Conservation (phyloP, 2,113 vertebrate species). For the Pelodiscus sinensis region DNA sequence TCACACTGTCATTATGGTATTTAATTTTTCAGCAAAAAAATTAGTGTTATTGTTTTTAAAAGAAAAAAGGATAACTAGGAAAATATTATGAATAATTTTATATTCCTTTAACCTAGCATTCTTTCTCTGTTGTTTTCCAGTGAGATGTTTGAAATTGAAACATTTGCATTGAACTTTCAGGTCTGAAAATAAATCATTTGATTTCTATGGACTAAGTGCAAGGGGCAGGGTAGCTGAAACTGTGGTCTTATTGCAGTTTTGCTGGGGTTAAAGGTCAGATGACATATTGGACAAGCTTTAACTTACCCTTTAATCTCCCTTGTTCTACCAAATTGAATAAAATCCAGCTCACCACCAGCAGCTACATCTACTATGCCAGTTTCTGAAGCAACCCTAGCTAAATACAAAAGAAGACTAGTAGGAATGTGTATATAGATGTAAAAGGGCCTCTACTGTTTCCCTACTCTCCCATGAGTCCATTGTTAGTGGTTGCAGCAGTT, state of each 20-base stretch:
- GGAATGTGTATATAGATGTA: not conserved
- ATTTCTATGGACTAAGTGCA: not conserved
- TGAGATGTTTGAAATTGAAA: not conserved
- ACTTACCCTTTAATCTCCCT: not conserved
- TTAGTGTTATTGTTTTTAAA: not conserved
- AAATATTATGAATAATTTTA: conserved; percentile 9
- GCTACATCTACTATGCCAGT: not conserved
- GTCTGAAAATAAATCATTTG: not conserved
- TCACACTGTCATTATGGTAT: not conserved
- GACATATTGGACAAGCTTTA: not conserved
- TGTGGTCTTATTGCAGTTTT: not conserved
- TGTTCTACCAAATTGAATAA: not conserved
- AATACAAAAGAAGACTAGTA: conserved; percentile 9
- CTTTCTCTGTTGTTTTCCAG: not conserved
- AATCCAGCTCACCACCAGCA: not conserved
- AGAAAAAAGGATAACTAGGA: not conserved
- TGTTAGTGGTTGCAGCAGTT: not conserved
- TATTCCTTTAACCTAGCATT: not conserved
- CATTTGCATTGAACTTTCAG: not conserved
- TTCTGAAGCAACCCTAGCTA: not conserved
- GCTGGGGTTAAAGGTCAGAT: not conserved
- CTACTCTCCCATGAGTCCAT: not conserved
- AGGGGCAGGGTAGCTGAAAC: not conserved
- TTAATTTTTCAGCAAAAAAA: conserved; percentile 18
- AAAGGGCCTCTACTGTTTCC: not conserved